Conservation (phyloP, 2,797 vertebrate species). For the Gobio occitaniae region DNA sequence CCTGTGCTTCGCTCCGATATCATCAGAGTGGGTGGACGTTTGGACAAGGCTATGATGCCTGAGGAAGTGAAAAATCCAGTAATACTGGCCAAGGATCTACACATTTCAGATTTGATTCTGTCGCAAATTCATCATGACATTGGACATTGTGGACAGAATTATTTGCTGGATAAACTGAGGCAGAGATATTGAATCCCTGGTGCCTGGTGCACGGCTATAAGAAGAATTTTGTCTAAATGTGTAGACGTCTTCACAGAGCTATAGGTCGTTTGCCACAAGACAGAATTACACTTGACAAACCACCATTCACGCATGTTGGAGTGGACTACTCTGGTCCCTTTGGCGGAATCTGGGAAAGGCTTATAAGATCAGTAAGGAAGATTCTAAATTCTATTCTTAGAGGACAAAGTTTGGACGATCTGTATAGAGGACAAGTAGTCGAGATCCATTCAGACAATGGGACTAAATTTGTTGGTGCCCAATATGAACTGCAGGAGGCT, state of each 20-base stretch:
- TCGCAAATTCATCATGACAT: not conserved
- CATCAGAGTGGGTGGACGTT: not conserved
- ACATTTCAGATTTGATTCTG: constrained; percentile 9
- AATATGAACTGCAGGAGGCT: constrained; percentile 6
- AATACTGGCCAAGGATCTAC: constrained; percentile 16
- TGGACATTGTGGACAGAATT: not conserved
- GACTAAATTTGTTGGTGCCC: not conserved
- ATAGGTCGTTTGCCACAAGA: not conserved
- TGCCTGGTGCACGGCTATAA: not conserved
- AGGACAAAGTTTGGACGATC: too few relatives aligned
- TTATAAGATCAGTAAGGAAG: too few relatives aligned
- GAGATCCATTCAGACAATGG: not conserved
- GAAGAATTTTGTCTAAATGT: constrained; percentile 17
- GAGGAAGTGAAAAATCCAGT: not conserved
- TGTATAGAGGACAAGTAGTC: not conserved
- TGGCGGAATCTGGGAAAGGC: too few relatives aligned
- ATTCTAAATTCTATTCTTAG: too few relatives aligned
- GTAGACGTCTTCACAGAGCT: not conserved
- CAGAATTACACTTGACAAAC: not conserved
- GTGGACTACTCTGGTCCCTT: not conserved
- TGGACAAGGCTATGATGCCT: not conserved
- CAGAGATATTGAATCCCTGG: constrained; percentile 24
- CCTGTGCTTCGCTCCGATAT: not conserved
- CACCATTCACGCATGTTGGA: not conserved
- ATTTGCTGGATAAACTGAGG: not conserved